phyloP scores from a whole-genome alignment of 2,888 invertebrate genomes.

The Dasypogon diadema region DNA sequence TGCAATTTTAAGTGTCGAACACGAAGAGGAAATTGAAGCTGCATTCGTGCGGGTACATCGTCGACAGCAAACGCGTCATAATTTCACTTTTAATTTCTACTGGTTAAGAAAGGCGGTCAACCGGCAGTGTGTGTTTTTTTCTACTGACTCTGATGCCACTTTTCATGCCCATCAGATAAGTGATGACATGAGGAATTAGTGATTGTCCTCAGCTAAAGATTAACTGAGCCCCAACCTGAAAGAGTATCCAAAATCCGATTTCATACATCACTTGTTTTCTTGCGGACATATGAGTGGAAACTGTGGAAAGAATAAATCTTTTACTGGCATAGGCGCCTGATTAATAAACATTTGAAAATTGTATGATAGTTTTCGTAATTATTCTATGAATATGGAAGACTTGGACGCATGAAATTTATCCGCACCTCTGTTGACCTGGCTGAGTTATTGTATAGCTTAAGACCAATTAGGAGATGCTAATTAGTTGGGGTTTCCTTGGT shows the following conservation, averaged over 20 bases:
- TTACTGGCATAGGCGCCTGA: not conserved
- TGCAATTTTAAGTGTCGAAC: not conserved
- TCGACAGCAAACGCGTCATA: not conserved
- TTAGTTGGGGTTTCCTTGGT: too few species aligned
- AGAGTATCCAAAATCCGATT: not conserved
- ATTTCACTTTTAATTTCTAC: not conserved
- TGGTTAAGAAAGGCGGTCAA: not conserved
- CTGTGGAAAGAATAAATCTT: not conserved
- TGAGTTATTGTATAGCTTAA: not conserved
- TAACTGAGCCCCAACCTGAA: too few species aligned
- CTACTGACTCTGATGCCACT: too few species aligned
- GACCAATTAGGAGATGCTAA: not conserved
- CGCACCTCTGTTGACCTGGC: not conserved
- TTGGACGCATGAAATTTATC: not conserved
- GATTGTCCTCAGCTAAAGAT: not conserved
- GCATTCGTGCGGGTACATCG: not conserved
- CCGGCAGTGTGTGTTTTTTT: not conserved
- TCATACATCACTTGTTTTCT: not conserved
- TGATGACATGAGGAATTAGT: not conserved
- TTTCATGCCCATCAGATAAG: too few species aligned
- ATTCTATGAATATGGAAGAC: not conserved
- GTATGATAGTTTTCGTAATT: not conserved
- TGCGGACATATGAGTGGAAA: not conserved
- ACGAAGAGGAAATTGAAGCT: not conserved
- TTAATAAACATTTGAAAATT: not conserved